Conservation (phyloP, 2,888 invertebrate species). For the Acrocyrtus sp. region DNA sequence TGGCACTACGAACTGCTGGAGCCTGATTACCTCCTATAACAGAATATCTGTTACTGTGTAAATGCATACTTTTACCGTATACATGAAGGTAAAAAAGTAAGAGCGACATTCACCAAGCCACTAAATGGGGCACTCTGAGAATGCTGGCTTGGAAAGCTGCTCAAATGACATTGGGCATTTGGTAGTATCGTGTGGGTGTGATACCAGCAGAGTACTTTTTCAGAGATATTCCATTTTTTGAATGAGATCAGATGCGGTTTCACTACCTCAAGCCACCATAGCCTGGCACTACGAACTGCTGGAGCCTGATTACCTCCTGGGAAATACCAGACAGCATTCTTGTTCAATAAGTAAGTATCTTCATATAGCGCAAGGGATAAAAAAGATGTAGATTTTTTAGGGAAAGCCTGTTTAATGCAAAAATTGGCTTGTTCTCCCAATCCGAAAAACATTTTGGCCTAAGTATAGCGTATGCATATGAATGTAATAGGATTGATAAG, state of each 20-base stretch:
- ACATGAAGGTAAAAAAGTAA: no score
- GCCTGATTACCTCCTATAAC: slow-evolving; percentile 26
- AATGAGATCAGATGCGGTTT: slow-evolving; percentile 29
- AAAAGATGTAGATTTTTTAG: no score
- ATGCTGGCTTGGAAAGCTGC: not conserved
- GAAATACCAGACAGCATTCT: not conserved
- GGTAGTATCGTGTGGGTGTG: no score
- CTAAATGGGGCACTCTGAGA: not conserved
- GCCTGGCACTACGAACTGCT: not conserved
- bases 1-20: not conserved
- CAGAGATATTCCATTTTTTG: not conserved
- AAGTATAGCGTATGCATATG: not conserved
- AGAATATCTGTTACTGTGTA: no score
- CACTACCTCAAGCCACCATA: not conserved
- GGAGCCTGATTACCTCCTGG: slow-evolving; percentile 22
- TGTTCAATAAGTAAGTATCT: not conserved
- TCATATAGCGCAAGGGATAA: no score
- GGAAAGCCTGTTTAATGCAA: not conserved
- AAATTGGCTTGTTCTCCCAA: not conserved
- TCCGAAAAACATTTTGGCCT: not conserved
- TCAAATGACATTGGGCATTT: not conserved
- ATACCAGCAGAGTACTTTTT: no score
- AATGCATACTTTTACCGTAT: no score
- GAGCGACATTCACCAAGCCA: no score
- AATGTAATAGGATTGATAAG: not conserved